Conservation (phyloP, 2,113 vertebrate genomes). For the Mustelus asterias region DNA sequence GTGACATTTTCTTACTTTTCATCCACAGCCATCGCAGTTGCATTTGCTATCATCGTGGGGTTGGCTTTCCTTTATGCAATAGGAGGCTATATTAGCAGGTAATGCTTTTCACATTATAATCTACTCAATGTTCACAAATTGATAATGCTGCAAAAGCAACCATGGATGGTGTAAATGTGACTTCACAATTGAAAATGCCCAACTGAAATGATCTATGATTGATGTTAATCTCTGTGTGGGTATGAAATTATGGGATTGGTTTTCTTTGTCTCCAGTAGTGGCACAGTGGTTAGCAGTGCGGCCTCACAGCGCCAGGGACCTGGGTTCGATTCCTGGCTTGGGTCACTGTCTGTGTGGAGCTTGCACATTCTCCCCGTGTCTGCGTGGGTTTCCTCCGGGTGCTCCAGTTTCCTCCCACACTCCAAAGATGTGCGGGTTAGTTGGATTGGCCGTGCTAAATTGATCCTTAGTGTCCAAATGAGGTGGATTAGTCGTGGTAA, state of each 20-base stretch:
- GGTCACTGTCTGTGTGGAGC: too few species aligned
- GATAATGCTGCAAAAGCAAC: background rate
- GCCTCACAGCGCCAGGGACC: too few species aligned
- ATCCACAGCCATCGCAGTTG: background rate
- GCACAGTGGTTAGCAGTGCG: too few species aligned
- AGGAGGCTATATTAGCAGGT: background rate
- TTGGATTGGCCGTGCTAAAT: too few species aligned
- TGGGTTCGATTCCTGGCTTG: too few species aligned
- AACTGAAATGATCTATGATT: background rate
- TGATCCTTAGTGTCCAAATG: too few species aligned
- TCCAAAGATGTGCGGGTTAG: too few species aligned
- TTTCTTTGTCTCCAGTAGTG: background rate
- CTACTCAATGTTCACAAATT: background rate
- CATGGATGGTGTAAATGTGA: background rate
- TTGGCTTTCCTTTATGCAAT: background rate
- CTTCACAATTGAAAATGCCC: background rate
- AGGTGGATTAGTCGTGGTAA: too few species aligned
- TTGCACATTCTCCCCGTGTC: too few species aligned
- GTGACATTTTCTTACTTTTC: background rate
- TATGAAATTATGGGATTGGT: background rate
- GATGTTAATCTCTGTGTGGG: background rate
- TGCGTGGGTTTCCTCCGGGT: too few species aligned
- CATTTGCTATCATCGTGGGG: background rate
- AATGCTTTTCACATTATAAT: background rate
- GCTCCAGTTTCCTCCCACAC: too few species aligned